Conservation (phyloP, 2,113 vertebrate species). For the Phyllostomus discolor region DNA sequence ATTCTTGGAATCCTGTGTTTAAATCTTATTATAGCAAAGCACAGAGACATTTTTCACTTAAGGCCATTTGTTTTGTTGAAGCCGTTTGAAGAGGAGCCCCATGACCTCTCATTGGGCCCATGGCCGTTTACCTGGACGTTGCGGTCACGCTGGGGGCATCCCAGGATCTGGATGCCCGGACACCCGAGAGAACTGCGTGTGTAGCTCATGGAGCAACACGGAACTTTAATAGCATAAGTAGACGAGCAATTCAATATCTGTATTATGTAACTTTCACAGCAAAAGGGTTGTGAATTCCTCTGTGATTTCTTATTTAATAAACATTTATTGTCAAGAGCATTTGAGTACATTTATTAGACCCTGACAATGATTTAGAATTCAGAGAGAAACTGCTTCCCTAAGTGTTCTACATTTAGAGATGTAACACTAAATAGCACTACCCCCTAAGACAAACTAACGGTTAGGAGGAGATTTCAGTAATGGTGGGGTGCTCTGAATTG, state of each 20-base stretch:
- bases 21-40: slow-evolving; percentile 63
- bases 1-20: slow-evolving; percentile 67
- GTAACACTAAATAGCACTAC: not conserved
- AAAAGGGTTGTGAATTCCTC: slow-evolving; percentile 6
- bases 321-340: not conserved
- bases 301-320: slow-evolving; percentile 30
- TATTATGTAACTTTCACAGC: not conserved
- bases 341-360: not conserved
- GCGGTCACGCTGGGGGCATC: not conserved
- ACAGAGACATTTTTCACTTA: slow-evolving; percentile 51
- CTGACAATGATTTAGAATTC: not conserved
- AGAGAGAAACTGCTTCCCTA: not conserved
- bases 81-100: slow-evolving; percentile 28
- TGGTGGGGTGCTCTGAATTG: not conserved
- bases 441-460: not conserved
- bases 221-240: not conserved
- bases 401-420: not conserved
- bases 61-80: slow-evolving; percentile 23
- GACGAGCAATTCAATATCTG: not conserved
- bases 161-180: not conserved
- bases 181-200: not conserved
- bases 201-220: not conserved
- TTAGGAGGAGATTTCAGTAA: not conserved
- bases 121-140: not conserved
- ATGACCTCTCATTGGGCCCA: not conserved